Base-by-base conservation (phyloP, 2,797 vertebrate genomes). In the Microhierax caerulescens region DNA sequence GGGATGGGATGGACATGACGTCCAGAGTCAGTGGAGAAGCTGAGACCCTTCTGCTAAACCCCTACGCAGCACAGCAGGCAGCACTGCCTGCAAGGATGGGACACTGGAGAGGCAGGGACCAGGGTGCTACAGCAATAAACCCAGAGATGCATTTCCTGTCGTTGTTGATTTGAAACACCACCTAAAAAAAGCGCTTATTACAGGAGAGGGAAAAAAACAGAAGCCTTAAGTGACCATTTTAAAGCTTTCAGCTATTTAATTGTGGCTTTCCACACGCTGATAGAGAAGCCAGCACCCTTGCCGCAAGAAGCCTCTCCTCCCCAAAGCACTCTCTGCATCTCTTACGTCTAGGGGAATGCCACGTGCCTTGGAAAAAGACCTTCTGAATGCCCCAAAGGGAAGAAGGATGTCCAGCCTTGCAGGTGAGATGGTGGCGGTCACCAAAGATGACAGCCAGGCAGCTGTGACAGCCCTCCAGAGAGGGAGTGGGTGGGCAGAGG, bases 181-280 rank as follows among this genome's bases (percentile, higher is more conserved):
- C 37, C 69, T 83, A 70, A 74, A 60, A 68, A 57, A 48, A 13
- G 10, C 0, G 0, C 74, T 47, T 45, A 85, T 75, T 85, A 59
- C 56, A 68, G 47, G n/a, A 94, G 56, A 78, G 34, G 59, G 63
- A 82, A 85, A 78, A 80, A 16, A 87, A 83, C 79, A 89, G 69
- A 95, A 95, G 30, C 54, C 19, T 20, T 90, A 75, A 78, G 64
- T 86, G 83, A 83, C 57, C 70, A 67, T 76, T 97, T 95, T 75
- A 93, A 87, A 92, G 80, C 89, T 94, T 85, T 95, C 14, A 80
- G 63, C 81, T 90, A 87, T 95, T 96, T 94, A 92, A 96, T 50
- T 96, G 87, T 85, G 91, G 80, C 47, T 94, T 94, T 92, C 87
- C 67, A 2, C 75, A 83, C 0, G 3, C 34, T 50, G 88, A 81